Percentiles rank a stretch among this genome's conserved stretches.
Evolutionary conservation across 2,888 invertebrate species (phyloP).

Genomic region (Gymnocheta viridis): DNA sequence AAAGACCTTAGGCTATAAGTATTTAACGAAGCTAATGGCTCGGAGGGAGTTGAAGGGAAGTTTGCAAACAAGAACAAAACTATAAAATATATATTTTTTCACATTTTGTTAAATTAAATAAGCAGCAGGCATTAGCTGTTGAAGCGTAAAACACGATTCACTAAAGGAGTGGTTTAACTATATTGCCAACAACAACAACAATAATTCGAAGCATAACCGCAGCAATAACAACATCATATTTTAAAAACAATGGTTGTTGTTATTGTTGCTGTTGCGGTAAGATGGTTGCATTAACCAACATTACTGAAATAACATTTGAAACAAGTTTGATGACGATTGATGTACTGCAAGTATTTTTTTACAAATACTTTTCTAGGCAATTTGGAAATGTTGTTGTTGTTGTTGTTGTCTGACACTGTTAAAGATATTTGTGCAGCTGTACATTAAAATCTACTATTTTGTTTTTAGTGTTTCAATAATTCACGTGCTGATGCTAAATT

Average conservation of each 20-base stretch:
- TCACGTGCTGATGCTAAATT: conserved; percentile 59
- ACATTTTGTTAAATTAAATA: conserved; percentile 40
- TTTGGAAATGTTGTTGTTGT: conserved; percentile 42
- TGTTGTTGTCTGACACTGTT: conserved; percentile 37
- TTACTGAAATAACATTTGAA: conserved; percentile 65
- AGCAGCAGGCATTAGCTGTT: conserved; percentile 62
- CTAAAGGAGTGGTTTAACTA: conserved; percentile 67
- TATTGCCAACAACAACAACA: conserved; percentile 34
- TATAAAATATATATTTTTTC: conserved; percentile 26
- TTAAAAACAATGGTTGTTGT: conserved; percentile 57
- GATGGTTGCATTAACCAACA: conserved; percentile 44
- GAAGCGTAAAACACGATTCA: conserved; percentile 69
- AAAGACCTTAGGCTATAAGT: conserved; percentile 61
- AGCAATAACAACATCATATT: conserved; percentile 48
- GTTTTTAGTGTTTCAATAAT: conserved; percentile 42
- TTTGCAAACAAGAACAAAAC: conserved; percentile 44
- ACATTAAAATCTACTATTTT: conserved; percentile 10
- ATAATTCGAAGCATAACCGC: background rate
- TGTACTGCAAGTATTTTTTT: conserved; percentile 40
- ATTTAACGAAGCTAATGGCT: conserved; percentile 59
- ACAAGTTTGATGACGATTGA: conserved; percentile 69
- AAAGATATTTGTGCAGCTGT: conserved; percentile 61
- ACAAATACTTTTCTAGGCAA: conserved; percentile 25
- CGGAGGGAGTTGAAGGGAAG: conserved; percentile 32
- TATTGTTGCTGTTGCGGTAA: background rate